A percentile compares a stretch with the other conserved stretches of the same genome.
phyloP scores from a whole-genome alignment of 2,113 vertebrate species.

The Onychostruthus taczanowskii region DNA sequence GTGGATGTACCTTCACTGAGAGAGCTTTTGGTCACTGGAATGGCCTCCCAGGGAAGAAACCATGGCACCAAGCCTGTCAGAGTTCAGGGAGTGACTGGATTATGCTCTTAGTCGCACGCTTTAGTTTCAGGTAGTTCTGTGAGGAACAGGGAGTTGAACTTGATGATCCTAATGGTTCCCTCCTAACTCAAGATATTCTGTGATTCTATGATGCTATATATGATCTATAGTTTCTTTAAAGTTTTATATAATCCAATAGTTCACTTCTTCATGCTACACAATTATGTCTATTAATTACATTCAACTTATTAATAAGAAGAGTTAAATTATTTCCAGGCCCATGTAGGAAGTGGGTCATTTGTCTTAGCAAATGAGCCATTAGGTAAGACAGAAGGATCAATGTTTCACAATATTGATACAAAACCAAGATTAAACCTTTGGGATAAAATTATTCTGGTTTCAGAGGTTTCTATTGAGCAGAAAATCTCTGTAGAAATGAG shows the following conservation, averaged over 20 bases:
- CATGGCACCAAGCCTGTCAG: neutral
- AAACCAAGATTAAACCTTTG: neutral
- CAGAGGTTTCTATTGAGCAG: neutral
- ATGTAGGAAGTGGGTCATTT: neutral
- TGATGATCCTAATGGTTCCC: neutral
- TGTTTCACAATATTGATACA: neutral
- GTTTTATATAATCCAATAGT: neutral
- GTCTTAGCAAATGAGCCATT: neutral
- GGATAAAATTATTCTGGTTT: neutral
- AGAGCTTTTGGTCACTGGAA: neutral
- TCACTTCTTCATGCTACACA: neutral
- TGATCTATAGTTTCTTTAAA: neutral
- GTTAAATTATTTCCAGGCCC: neutral
- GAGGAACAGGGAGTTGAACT: neutral
- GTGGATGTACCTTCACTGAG: neutral
- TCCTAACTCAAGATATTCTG: neutral
- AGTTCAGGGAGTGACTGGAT: neutral
- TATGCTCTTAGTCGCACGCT: fast-evolving
- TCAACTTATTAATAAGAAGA: neutral
- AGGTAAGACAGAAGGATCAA: neutral
- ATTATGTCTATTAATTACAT: neutral
- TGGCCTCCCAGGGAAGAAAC: neutral
- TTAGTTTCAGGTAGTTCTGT: neutral
- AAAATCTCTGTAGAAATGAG: neutral
- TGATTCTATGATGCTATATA: neutral